Evolutionary conservation across 2,888 invertebrate genomes (phyloP).

Genomic region (Pharmacophagus antenor): DNA sequence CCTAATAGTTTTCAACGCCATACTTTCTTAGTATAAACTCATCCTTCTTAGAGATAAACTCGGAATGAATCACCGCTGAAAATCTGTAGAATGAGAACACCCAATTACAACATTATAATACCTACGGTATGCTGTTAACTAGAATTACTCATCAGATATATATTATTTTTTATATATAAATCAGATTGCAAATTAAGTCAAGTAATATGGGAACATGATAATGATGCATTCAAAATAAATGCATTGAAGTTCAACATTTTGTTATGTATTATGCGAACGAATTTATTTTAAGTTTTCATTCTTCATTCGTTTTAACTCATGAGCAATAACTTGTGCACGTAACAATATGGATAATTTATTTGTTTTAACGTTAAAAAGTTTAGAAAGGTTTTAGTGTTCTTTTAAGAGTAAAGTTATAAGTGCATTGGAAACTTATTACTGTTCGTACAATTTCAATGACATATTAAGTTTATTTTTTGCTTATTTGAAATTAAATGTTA

Average conservation of each 20-base stretch:
- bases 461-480: neutral
- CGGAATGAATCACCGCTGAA: constrained; percentile 16
- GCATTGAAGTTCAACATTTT: neutral
- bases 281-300: neutral
- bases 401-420: neutral
- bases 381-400: neutral
- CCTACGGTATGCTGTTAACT: neutral
- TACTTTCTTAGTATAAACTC: constrained; percentile 16
- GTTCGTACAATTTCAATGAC: neutral
- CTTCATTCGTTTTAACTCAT: neutral
- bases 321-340: neutral
- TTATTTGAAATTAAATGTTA: no score
- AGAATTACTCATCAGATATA: constrained; percentile 20
- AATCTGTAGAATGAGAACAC: constrained; percentile 8
- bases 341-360: no score
- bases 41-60: constrained; percentile 18
- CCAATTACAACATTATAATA: constrained; percentile 2
- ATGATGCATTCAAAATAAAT: neutral
- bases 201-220: neutral
- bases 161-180: no score
- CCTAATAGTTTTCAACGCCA: constrained; percentile 12
- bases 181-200: neutral
- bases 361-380: no score
- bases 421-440: neutral
- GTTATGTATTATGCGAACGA: neutral